A percentile compares a stretch with the other conserved stretches of the same genome.
These are phyloP conservation scores for Silvanus unidentatus DNA, from an alignment of 2,888 invertebrate genomes.

Conservation along the genomic window DNA sequence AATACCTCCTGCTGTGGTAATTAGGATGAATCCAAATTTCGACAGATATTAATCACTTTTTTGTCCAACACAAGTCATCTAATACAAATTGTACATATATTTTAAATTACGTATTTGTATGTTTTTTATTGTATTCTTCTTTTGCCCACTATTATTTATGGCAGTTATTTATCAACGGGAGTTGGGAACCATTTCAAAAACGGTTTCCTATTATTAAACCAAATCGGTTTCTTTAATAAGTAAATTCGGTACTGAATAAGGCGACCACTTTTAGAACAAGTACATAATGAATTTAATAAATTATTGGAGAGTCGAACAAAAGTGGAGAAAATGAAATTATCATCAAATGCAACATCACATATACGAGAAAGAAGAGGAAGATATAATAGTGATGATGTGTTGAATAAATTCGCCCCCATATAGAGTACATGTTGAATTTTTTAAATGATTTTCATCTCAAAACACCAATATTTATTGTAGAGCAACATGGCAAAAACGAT, in stretches of 20 bases:
- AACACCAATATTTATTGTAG: too few relatives aligned
- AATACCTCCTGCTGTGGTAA: conserved; percentile 30
- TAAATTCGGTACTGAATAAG: neutral
- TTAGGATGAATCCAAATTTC: conserved; percentile 18
- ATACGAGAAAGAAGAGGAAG: too few relatives aligned
- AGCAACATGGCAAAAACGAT: too few relatives aligned
- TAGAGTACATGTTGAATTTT: neutral
- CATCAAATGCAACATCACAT: too few relatives aligned
- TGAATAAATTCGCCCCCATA: too few relatives aligned
- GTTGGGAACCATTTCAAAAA: neutral
- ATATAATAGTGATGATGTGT: too few relatives aligned
- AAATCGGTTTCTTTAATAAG: neutral
- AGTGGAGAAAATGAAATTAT: too few relatives aligned
- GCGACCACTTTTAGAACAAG: neutral
- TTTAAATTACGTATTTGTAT: conserved; percentile 8
- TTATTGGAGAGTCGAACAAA: too few relatives aligned
- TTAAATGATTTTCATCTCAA: neutral
- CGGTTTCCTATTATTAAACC: neutral
- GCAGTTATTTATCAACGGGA: neutral
- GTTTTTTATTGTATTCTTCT: conserved; percentile 8
- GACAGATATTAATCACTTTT: conserved; percentile 21
- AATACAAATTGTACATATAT: conserved; percentile 5
- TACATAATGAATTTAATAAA: too few relatives aligned
- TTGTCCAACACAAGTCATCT: conserved; percentile 14
- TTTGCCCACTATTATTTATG: neutral